Evolutionary conservation across 2,113 vertebrate species (phyloP).

Genomic region (Sturnira hondurensis): DNA sequence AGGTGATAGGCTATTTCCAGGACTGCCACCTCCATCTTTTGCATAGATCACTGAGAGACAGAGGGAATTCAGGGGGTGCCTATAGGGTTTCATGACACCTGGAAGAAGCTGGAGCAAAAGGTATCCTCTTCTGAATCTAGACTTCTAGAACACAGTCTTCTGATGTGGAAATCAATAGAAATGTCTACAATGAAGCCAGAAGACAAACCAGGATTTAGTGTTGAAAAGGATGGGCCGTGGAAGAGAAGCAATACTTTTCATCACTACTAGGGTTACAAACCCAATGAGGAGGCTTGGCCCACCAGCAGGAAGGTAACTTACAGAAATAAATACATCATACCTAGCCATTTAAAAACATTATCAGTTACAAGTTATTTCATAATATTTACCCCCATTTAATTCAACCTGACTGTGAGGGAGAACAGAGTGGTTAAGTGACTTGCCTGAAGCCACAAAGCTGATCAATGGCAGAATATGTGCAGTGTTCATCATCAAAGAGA

Average conservation of each 20-base stretch:
- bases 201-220: not conserved
- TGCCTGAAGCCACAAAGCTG: not conserved
- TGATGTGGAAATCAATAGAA: not conserved
- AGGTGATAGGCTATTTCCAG: not conserved
- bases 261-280: not conserved
- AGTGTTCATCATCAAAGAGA: not conserved
- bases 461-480: not conserved
- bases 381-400: not conserved
- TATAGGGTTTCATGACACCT: not conserved
- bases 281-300: not conserved
- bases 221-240: not conserved
- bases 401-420: not conserved
- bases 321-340: not conserved
- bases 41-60: not conserved
- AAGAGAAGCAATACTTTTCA: not conserved
- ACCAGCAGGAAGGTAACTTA: not conserved
- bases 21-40: not conserved
- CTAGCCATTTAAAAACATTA: not conserved
- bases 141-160: not conserved
- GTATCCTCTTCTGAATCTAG: not conserved
- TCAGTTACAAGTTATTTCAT: not conserved
- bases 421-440: not conserved
- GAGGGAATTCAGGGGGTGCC: rapidly evolving
- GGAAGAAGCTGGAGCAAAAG: not conserved
- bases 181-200: not conserved